Percentiles rank a stretch among this genome's conserved stretches.
Conservation (phyloP, 2,888 invertebrate species). For the Thereva unica region DNA sequence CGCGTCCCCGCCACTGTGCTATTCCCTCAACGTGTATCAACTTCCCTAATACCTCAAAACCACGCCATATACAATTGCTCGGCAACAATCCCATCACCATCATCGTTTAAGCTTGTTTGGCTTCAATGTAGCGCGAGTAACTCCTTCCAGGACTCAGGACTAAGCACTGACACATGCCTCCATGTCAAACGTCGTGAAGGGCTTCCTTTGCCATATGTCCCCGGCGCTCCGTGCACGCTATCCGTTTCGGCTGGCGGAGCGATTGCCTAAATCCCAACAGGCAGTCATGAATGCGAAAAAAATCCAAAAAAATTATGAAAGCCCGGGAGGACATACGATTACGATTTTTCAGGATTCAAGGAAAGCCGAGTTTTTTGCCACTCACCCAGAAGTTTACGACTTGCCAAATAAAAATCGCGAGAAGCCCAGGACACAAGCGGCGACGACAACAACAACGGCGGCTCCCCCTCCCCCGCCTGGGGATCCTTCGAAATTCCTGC, state of each 20-base stretch:
- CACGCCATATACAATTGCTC: slow-evolving; percentile 28
- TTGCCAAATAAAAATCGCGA: slow-evolving; percentile 36
- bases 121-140: slow-evolving; percentile 30
- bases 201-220: slow-evolving; percentile 33
- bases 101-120: slow-evolving; percentile 35
- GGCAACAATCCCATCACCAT: slow-evolving; percentile 34
- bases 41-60: slow-evolving; percentile 36
- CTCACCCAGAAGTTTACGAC: slow-evolving; percentile 32
- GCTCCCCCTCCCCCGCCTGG: slow-evolving; percentile 4
- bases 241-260: slow-evolving; percentile 14
- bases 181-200: slow-evolving; percentile 31
- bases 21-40: slow-evolving; percentile 23
- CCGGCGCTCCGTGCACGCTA: slow-evolving; percentile 19
- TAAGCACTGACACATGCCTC: slow-evolving; percentile 9
- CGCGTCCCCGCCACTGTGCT: background rate
- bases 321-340: slow-evolving; percentile 33
- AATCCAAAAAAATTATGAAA: slow-evolving; percentile 30
- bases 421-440: background rate
- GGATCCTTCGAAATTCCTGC: slow-evolving; percentile 5
- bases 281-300: slow-evolving; percentile 20
- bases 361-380: background rate
- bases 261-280: slow-evolving; percentile 32
- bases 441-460: slow-evolving; percentile 20
- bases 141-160: slow-evolving; percentile 13
- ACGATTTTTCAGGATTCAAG: slow-evolving; percentile 30